Evolutionary conservation across 2,797 vertebrate species (phyloP), one percentile per base, ranked within the genome.

Genomic region (Dicrostonyx torquatus): DNA sequence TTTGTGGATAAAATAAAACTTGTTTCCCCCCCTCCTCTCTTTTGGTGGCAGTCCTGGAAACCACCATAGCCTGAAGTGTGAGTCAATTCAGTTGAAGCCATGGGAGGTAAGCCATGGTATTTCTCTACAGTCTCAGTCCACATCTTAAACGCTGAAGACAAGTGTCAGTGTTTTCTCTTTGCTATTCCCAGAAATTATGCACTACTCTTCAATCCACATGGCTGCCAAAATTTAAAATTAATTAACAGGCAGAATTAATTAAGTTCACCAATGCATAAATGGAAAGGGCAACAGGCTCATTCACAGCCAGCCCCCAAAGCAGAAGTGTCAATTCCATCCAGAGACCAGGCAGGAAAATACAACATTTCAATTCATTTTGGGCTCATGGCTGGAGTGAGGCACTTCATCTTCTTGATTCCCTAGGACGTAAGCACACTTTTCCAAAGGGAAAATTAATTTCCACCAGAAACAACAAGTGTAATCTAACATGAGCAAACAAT

Each of bases 161-260:
- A 76, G 45, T 73, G 64, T 31, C 79, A 93, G 73, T 80, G 17
- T 48, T 26, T 70, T 80, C 72, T 87, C 13, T 91, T 48, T 82
- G 66, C 70, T 34, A 20, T 89, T 79, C 15, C 37, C 34, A n/a
- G 8, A 55, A 89, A 83, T 55, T 87, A 20, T 20, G 22, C 34
- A 73, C 20, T 75, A 48, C 26, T 82, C 0, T 53, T 68, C 13
- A 37, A 2, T 89, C 50, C 84, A 53, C 82, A 87, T 84, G 58
- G 2, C 60, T 87, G 26, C 17, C 45, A 76, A 22, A 64, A 70
- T 72, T 64, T 91, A 86, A 95, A 94, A 94, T 58, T 53, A 94
- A 90, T 22, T 70, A 93, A 78, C 11, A 60, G 62, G 45, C 6
- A 66, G 14, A 77, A 89, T 53, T 78, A 37, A 66, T 40, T 66